Evolutionary conservation across 1,140 invertebrate species (phyloP).

Genomic region (Medauroidea extradentata): DNA sequence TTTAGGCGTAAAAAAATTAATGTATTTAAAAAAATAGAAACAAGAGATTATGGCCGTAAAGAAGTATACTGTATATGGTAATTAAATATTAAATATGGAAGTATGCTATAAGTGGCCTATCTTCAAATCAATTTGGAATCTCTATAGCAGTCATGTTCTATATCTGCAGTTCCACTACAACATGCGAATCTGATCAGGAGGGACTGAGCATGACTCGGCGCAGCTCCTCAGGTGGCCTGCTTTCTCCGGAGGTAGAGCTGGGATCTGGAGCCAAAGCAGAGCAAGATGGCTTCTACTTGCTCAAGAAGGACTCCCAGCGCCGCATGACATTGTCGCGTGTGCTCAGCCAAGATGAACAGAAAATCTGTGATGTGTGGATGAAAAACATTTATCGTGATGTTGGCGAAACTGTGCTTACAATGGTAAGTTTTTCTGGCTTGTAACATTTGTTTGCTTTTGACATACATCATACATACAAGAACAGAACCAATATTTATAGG

Average conservation of each 20-base stretch:
- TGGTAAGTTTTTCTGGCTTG: constrained; percentile 37
- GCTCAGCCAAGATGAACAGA: constrained; percentile 78
- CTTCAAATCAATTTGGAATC: too few species aligned
- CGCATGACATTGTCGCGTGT: constrained; percentile 87
- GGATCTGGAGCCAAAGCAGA: constrained; percentile 47
- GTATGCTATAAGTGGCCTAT: too few species aligned
- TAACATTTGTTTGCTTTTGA: background rate
- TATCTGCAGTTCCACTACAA: constrained; percentile 50
- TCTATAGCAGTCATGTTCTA: background rate
- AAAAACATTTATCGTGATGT: constrained; percentile 65
- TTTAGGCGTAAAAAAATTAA: too few species aligned
- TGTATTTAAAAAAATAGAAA: too few species aligned
- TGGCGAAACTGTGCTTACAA: constrained; percentile 58
- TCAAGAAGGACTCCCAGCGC: constrained; percentile 96
- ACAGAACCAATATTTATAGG: background rate
- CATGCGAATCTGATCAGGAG: constrained; percentile 58
- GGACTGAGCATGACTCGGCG: constrained; percentile 59
- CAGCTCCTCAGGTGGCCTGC: constrained; percentile 70
- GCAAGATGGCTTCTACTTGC: constrained; percentile 87
- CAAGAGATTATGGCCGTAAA: too few species aligned
- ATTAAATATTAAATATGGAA: too few species aligned
- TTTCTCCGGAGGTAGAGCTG: constrained; percentile 68
- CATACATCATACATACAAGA: too few species aligned
- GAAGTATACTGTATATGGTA: too few species aligned
- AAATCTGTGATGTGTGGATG: constrained; percentile 83